phyloP scores from a whole-genome alignment of 2,888 invertebrate genomes.

The Chrysomela aeneicollis region DNA sequence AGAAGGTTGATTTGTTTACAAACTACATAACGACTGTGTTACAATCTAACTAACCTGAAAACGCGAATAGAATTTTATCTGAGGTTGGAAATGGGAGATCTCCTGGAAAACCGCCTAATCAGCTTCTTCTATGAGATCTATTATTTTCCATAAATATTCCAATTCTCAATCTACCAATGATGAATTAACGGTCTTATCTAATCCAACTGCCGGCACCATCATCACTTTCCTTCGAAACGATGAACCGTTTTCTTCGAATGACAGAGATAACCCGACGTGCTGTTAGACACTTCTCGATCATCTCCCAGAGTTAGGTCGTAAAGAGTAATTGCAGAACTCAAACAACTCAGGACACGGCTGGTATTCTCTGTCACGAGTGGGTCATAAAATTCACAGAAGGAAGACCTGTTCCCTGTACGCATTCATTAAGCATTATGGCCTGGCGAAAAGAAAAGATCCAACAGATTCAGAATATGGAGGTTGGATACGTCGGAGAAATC shows the following conservation, averaged over 20 bases:
- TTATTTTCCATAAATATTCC: too few relatives aligned
- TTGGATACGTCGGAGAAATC: not conserved
- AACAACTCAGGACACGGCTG: not conserved
- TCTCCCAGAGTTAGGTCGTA: not conserved
- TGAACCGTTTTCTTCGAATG: not conserved
- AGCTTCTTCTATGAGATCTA: too few relatives aligned
- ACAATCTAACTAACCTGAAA: too few relatives aligned
- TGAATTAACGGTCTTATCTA: too few relatives aligned
- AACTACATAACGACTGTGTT: too few relatives aligned
- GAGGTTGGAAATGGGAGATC: too few relatives aligned
- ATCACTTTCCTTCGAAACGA: not conserved
- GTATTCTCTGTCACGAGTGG: not conserved
- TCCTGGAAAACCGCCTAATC: too few relatives aligned
- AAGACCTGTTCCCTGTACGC: constrained; percentile 2
- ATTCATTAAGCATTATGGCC: not conserved
- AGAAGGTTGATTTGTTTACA: too few relatives aligned
- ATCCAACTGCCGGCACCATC: too few relatives aligned
- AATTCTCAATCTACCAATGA: too few relatives aligned
- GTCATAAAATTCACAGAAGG: not conserved
- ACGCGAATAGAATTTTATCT: too few relatives aligned
- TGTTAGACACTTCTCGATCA: not conserved
- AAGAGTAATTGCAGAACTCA: not conserved
- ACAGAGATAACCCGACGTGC: not conserved
- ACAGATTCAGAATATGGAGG: not conserved
- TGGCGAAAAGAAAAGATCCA: not conserved